These are phyloP conservation scores for Psephotus haematonotus DNA, from an alignment of 2,113 vertebrate genomes.

Conservation along the genomic window DNA sequence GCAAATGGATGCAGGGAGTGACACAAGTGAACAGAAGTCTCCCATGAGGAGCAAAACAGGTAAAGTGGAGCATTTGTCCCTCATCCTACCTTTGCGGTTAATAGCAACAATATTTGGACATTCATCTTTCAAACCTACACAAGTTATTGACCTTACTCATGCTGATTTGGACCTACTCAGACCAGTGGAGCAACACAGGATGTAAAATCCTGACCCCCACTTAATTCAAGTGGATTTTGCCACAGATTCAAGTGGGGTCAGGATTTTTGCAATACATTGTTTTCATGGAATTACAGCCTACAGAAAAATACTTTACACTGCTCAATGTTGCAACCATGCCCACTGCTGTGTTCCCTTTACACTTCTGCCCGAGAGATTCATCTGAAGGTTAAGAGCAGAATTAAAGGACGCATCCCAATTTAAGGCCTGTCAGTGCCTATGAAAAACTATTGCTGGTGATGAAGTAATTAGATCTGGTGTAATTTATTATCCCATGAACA, in stretches of 20 bases:
- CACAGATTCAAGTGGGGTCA: background rate
- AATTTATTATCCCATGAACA: constrained; percentile 63
- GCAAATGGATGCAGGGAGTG: constrained; percentile 65
- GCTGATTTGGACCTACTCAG: background rate
- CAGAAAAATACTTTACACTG: background rate
- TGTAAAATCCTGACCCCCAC: background rate
- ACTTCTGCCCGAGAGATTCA: background rate
- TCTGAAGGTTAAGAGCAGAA: constrained; percentile 64
- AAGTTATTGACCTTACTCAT: background rate
- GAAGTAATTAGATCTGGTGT: constrained; percentile 65
- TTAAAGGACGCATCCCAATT: constrained; percentile 60
- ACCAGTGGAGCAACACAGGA: background rate
- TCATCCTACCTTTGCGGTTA: background rate
- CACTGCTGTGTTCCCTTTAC: background rate
- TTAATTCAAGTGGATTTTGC: background rate
- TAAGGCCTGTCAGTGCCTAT: constrained; percentile 60
- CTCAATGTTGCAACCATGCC: background rate
- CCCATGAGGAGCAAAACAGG: constrained; percentile 47
- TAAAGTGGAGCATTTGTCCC: background rate
- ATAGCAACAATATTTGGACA: background rate
- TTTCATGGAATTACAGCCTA: background rate
- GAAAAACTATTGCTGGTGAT: constrained; percentile 65
- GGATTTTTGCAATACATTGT: background rate
- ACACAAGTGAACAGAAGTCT: background rate
- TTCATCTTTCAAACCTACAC: background rate